Conservation (phyloP, 2,797 vertebrate genomes). For the Pipistrellus nathusii region DNA sequence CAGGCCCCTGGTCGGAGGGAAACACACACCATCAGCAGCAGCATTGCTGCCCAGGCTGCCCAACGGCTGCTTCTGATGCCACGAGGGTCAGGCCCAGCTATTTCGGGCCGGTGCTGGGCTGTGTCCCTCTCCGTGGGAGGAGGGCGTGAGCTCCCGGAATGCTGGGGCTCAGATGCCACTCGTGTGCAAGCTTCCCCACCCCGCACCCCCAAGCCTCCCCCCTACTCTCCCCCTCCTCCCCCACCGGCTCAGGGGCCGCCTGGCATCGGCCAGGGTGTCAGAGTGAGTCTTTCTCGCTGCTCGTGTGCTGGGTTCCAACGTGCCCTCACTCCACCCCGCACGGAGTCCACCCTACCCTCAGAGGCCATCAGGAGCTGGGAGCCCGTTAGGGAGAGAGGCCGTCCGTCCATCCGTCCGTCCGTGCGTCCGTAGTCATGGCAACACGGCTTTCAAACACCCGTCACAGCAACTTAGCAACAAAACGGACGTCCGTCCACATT, state of each 20-base stretch:
- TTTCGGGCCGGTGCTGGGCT: slow-evolving; percentile 58
- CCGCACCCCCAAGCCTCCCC: too few relatives aligned
- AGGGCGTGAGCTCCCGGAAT: slow-evolving; percentile 68
- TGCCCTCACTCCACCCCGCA: neutral
- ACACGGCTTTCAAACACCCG: too few relatives aligned
- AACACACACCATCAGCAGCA: neutral
- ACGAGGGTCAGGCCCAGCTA: slow-evolving; percentile 63
- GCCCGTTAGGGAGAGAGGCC: neutral
- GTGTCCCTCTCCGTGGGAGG: slow-evolving; percentile 60
- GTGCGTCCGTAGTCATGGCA: too few relatives aligned
- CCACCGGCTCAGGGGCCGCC: neutral
- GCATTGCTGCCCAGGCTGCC: too few relatives aligned
- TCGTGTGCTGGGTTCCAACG: neutral
- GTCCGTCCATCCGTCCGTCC: neutral
- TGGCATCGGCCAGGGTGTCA: slow-evolving; percentile 68
- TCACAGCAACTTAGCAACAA: too few relatives aligned
- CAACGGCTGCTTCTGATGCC: neutral
- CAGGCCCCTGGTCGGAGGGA: neutral
- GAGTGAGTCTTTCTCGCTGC: slow-evolving; percentile 15
- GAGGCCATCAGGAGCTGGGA: neutral
- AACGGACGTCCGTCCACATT: too few relatives aligned
- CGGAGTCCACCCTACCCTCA: neutral
- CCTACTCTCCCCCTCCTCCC: too few relatives aligned
- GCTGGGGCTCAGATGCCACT: slow-evolving; percentile 66
- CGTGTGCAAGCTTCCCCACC: slow-evolving; percentile 41